These are phyloP conservation scores for Neogale vison DNA, from an alignment of 2,113 vertebrate species.

Conservation along the genomic window DNA sequence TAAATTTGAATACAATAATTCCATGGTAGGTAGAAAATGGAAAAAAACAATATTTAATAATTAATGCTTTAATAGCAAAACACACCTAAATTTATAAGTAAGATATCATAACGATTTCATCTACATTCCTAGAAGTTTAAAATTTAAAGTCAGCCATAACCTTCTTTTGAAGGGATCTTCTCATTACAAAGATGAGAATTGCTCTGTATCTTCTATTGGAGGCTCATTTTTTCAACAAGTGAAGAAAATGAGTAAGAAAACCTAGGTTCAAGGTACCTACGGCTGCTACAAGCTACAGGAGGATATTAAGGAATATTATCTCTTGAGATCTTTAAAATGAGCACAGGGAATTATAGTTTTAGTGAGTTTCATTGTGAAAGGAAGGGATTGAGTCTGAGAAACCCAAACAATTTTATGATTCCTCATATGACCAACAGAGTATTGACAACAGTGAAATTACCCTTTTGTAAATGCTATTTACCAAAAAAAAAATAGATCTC, in stretches of 20 bases:
- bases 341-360: neutral
- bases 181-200: neutral
- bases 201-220: neutral
- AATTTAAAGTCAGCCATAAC: neutral
- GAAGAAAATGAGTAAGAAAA: neutral
- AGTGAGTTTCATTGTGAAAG: neutral
- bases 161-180: neutral
- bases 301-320: neutral
- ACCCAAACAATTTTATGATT: neutral
- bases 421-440: neutral
- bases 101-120: neutral
- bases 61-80: neutral
- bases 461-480: neutral
- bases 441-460: neutral
- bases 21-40: neutral
- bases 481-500: neutral
- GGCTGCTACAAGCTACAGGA: neutral
- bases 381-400: neutral
- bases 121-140: neutral
- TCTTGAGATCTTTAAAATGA: neutral
- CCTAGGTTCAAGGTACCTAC: neutral
- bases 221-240: neutral
- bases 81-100: neutral
- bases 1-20: constrained; percentile 3
- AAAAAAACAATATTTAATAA: neutral